phyloP scores from a whole-genome alignment of 2,797 vertebrate species.

The Pipistrellus nathusii region DNA sequence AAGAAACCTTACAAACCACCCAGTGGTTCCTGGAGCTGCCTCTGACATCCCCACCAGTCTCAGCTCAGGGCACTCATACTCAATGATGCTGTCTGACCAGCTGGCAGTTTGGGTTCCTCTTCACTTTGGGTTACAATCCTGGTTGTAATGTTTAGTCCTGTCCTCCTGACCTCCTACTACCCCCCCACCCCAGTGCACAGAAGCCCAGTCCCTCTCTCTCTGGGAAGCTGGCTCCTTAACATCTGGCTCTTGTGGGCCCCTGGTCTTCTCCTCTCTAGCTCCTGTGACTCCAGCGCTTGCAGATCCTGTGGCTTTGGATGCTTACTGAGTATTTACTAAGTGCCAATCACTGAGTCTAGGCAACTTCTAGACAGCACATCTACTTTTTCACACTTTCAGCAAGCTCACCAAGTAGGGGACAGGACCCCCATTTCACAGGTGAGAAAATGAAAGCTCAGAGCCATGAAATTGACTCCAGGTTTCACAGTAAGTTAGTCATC shows the following conservation, averaged over 20 bases:
- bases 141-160: too few species aligned
- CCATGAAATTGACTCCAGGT: not conserved
- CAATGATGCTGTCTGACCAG: accelerated
- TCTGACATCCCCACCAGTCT: not conserved
- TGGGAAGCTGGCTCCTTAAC: not conserved
- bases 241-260: not conserved
- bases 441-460: not conserved
- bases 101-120: not conserved
- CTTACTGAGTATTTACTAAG: not conserved
- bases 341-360: not conserved
- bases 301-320: not conserved
- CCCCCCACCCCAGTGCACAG: not conserved
- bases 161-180: too few species aligned
- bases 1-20: not conserved
- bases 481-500: not conserved
- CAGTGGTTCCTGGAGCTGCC: accelerated
- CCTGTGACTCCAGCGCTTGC: accelerated
- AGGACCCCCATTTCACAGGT: not conserved
- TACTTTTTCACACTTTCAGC: not conserved
- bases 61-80: accelerated
- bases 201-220: not conserved
- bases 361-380: accelerated
- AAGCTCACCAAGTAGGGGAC: not conserved
- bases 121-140: not conserved
- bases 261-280: not conserved